phyloP scores from a whole-genome alignment of 1,140 invertebrate species.

The Bombus waltoni region DNA sequence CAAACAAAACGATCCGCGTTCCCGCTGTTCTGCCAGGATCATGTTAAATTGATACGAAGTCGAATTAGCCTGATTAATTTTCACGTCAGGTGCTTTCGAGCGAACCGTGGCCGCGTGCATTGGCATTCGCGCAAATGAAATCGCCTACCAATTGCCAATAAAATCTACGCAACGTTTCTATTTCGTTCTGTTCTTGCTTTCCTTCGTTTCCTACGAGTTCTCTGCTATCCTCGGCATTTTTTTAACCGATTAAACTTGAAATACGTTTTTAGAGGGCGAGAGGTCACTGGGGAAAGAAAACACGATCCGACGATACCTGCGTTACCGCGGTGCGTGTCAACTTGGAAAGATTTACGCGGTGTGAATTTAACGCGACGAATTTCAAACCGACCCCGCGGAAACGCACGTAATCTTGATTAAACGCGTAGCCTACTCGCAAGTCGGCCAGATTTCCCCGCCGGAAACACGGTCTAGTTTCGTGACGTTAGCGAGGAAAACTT shows the following conservation, averaged over 20 bases:
- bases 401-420: slow-evolving; percentile 37
- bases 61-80: slow-evolving; percentile 48
- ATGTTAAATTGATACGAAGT: slow-evolving; percentile 44
- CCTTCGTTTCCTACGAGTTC: not conserved
- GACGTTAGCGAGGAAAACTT: slow-evolving; percentile 31
- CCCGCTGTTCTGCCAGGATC: slow-evolving; percentile 1
- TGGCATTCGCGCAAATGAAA: not conserved
- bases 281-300: not conserved
- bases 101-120: not conserved
- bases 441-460: slow-evolving; percentile 10
- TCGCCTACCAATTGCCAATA: too few relatives aligned
- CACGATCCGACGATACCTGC: not conserved
- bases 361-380: slow-evolving; percentile 22
- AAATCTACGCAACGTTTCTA: not conserved
- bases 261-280: not conserved
- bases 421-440: not conserved
- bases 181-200: not conserved
- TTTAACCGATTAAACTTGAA: not conserved
- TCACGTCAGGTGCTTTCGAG: slow-evolving; percentile 26
- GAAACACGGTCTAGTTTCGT: slow-evolving; percentile 23
- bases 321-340: not conserved
- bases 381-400: not conserved
- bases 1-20: slow-evolving; percentile 38
- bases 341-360: not conserved
- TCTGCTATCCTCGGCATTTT: not conserved